Percentiles rank a stretch among this genome's conserved stretches.
Evolutionary conservation across 2,888 invertebrate genomes (phyloP).

Genomic region (Acleris cristana): DNA sequence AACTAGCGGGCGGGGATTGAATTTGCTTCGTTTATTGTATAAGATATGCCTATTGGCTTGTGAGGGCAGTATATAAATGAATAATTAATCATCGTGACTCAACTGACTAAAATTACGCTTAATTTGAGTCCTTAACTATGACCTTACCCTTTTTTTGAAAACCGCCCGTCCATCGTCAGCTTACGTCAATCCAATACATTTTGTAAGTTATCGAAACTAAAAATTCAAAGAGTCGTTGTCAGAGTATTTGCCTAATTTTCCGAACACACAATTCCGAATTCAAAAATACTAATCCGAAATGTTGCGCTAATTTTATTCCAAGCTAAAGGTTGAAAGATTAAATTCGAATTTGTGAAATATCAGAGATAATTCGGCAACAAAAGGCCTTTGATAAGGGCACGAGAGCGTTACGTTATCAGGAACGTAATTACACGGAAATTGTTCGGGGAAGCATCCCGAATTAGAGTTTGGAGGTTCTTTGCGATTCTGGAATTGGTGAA

Average conservation of each 20-base stretch:
- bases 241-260: neutral
- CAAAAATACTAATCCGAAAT: neutral
- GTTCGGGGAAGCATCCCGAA: constrained; percentile 11
- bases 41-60: too few relatives aligned
- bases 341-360: constrained; percentile 18
- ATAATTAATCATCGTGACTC: too few relatives aligned
- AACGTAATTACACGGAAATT: constrained; percentile 22
- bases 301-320: constrained; percentile 3
- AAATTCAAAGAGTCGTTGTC: too few relatives aligned
- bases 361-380: constrained; percentile 31
- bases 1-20: too few relatives aligned
- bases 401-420: constrained; percentile 6
- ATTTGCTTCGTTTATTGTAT: too few relatives aligned
- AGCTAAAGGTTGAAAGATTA: constrained; percentile 18
- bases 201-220: too few relatives aligned
- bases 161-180: too few relatives aligned
- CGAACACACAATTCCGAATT: neutral
- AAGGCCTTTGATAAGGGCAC: constrained; percentile 14
- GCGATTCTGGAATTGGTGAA: constrained; percentile 1
- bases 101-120: too few relatives aligned
- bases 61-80: too few relatives aligned
- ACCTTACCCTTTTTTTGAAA: too few relatives aligned
- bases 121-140: too few relatives aligned
- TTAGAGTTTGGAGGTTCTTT: constrained; percentile 14
- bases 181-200: too few relatives aligned